These are phyloP conservation scores for Spondyliosoma cantharus DNA, from an alignment of 2,797 vertebrate species.

Conservation along the genomic window DNA sequence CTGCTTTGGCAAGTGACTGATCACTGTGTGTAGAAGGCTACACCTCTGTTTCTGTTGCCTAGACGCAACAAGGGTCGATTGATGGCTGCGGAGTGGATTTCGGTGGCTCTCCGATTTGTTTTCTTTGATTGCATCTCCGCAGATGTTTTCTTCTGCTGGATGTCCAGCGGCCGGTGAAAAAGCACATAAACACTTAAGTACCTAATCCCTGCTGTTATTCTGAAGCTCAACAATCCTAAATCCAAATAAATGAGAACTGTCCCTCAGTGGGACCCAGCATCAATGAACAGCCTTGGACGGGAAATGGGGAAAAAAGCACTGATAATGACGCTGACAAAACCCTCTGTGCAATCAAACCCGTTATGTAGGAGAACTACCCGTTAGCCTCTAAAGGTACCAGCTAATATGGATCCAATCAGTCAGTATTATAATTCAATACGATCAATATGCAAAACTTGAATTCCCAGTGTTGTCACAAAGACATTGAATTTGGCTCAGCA, in stretches of 20 bases:
- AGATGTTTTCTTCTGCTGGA: slow-evolving; percentile 65
- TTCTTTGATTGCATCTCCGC: slow-evolving; percentile 65
- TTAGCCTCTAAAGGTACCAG: neutral
- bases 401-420: neutral
- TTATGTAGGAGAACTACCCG: slow-evolving; percentile 3
- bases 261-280: slow-evolving; percentile 58
- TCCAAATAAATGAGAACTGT: slow-evolving; percentile 70
- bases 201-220: slow-evolving; percentile 61
- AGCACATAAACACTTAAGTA: slow-evolving; percentile 57
- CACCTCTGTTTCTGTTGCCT: slow-evolving; percentile 48
- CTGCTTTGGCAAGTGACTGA: slow-evolving; percentile 57
- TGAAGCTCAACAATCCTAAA: slow-evolving; percentile 63
- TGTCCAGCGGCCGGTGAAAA: slow-evolving; percentile 54
- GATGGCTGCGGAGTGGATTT: slow-evolving; percentile 64
- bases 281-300: slow-evolving; percentile 41
- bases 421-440: neutral
- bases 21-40: slow-evolving; percentile 29
- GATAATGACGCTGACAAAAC: slow-evolving; percentile 44
- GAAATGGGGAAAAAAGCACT: slow-evolving; percentile 52
- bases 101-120: slow-evolving; percentile 56
- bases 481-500: neutral
- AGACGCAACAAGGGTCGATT: slow-evolving; percentile 51
- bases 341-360: slow-evolving; percentile 41
- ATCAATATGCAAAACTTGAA: neutral
- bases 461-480: neutral